These are phyloP conservation scores for Prosapia bicincta DNA, from an alignment of 2,888 invertebrate species.

Conservation along the genomic window DNA sequence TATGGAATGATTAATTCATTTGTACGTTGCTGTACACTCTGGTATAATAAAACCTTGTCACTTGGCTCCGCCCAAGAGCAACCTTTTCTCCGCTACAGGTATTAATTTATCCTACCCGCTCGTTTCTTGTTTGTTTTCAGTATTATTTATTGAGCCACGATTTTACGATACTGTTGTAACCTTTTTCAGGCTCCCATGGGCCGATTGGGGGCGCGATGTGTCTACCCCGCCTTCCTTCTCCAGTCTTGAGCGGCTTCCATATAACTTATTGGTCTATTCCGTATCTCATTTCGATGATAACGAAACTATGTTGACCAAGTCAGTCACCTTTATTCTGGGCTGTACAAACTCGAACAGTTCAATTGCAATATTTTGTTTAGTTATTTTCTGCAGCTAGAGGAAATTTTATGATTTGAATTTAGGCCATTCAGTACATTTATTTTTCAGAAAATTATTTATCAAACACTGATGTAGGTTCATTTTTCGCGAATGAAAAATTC, in stretches of 20 bases:
- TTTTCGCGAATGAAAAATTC: too few species aligned
- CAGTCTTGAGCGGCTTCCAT: not conserved
- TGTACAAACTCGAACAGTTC: too few species aligned
- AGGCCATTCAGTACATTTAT: too few species aligned
- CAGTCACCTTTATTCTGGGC: too few species aligned
- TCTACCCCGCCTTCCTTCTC: not conserved
- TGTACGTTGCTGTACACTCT: not conserved
- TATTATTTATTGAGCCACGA: conserved; percentile 28
- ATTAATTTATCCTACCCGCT: not conserved
- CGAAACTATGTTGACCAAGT: too few species aligned
- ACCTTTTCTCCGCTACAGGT: not conserved
- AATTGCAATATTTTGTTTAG: too few species aligned
- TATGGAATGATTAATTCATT: not conserved
- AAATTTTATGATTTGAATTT: too few species aligned
- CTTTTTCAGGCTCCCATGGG: conserved; percentile 14
- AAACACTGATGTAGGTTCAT: too few species aligned
- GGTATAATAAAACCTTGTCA: conserved; percentile 2
- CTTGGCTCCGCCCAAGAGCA: not conserved
- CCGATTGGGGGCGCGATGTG: conserved; percentile 3
- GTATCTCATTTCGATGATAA: too few species aligned
- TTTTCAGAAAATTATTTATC: too few species aligned
- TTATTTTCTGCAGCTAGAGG: too few species aligned
- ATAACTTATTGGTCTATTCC: not conserved
- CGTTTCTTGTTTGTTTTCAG: conserved; percentile 25
- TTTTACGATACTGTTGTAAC: conserved; percentile 13